A percentile compares a stretch with the other conserved stretches of the same genome.
Evolutionary conservation across 2,888 invertebrate genomes (phyloP).

Genomic region (Hydraecia micacea): DNA sequence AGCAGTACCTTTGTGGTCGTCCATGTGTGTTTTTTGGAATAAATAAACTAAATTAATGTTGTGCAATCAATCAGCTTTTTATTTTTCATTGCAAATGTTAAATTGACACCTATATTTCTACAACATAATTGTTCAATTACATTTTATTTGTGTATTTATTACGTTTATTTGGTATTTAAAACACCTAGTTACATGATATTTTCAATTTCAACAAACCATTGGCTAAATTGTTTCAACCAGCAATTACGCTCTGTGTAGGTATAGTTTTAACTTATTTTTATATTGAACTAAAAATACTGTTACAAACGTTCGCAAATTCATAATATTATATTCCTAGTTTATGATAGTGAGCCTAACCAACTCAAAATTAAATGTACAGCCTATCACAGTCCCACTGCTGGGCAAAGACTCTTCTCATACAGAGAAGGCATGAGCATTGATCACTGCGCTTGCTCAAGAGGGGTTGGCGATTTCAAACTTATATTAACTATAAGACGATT

Average conservation of each 20-base stretch:
- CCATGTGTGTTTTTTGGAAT: background rate
- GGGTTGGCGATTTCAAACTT: too few relatives aligned
- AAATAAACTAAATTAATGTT: background rate
- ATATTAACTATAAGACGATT: too few relatives aligned
- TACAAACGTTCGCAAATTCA: background rate
- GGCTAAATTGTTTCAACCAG: constrained; percentile 6
- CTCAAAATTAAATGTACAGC: background rate
- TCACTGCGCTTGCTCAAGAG: too few relatives aligned
- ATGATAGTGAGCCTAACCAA: background rate
- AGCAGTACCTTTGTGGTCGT: background rate
- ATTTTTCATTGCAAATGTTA: constrained; percentile 4
- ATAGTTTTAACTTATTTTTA: constrained; percentile 21
- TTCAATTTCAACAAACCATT: constrained; percentile 14
- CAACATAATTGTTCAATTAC: background rate
- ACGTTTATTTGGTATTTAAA: constrained; percentile 18
- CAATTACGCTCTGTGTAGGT: constrained; percentile 2
- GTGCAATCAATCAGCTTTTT: background rate
- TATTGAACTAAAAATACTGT: constrained; percentile 8
- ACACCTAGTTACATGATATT: constrained; percentile 9
- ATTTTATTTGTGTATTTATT: background rate
- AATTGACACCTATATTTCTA: constrained; percentile 5
- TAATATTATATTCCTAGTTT: background rate
- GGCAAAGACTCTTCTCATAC: too few relatives aligned
- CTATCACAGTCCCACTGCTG: too few relatives aligned
- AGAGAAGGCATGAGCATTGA: too few relatives aligned